Evolutionary conservation across 2,888 invertebrate genomes (phyloP), one percentile per base, ranked within the genome.

Genomic region (Caenorhabditis parvicauda): DNA sequence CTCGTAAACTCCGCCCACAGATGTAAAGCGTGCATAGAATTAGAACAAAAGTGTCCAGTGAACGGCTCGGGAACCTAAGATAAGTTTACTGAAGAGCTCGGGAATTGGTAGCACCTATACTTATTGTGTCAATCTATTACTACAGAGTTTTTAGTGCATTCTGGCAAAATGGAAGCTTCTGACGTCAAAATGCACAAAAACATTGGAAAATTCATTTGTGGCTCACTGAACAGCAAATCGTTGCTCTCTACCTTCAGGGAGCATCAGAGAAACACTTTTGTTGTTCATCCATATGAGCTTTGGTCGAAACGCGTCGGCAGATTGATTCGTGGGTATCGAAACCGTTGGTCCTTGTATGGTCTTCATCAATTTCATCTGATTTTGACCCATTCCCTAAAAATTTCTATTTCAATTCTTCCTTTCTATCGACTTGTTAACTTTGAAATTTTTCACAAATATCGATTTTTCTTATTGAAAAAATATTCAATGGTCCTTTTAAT

Each of bases 231-330:
- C 51, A 28, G 74, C 60, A 43, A 81, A 81, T 19, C 81, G 59
- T 54, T 82, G 78, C 84, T 98, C 96, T 0, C 91, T 90, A 27
- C 96, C 95, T 82, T 96, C 95, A 9, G 93, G 92, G 67, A 95
- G 86, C 89, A 95, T 90, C 21, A 96, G 85, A 0, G 92, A 90
- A 44, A 96, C 91, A 27, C 91, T 90, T 53, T 92, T 87, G 79
- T 90, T 89, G 82, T 91, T 92, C 61, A 93, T 91, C 96, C 96
- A 98, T 24, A 94, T 90, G 22, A 98, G 87, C 50, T 92, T 88
- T 4, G 94, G 94, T 2, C 62, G 56, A 47, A 67, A 70, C 29
- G 65, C 46, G 19, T 51, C 56, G n/a, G 61, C 67, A 7, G 48
- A 53, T 2, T 65, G 64, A 5, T 54, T 35, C 9, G 46, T 54